Conservation (phyloP, 2,113 vertebrate genomes). For the Gopherus flavomarginatus region DNA sequence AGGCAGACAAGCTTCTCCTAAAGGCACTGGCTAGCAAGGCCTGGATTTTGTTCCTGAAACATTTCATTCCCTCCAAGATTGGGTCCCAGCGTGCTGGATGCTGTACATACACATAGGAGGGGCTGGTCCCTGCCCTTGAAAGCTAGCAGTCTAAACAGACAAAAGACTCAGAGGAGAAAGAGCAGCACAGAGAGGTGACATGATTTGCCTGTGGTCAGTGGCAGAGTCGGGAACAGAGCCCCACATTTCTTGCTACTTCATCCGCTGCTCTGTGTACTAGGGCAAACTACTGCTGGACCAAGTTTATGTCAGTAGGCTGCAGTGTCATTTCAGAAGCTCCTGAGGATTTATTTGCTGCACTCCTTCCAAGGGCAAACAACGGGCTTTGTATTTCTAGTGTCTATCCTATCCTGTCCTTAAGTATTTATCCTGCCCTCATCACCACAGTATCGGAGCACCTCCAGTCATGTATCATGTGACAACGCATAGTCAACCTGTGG, state of each 20-base stretch:
- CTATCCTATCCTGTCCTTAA: not conserved
- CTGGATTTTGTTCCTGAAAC: not conserved
- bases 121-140: not conserved
- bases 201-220: not conserved
- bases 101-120: not conserved
- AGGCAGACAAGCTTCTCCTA: not conserved
- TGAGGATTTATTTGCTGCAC: not conserved
- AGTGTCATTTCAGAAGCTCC: not conserved
- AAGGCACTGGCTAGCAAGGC: not conserved
- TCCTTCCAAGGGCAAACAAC: too few relatives aligned
- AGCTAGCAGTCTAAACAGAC: not conserved
- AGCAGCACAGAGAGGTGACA: not conserved
- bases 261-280: not conserved
- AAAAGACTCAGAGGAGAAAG: not conserved
- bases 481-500: too few relatives aligned
- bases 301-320: not conserved
- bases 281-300: not conserved
- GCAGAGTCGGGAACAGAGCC: not conserved
- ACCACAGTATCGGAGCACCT: too few relatives aligned
- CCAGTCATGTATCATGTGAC: too few relatives aligned
- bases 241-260: not conserved
- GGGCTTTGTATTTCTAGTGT: not conserved
- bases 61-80: not conserved
- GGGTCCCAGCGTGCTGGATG: not conserved
- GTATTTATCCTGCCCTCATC: too few relatives aligned